Base-by-base conservation (phyloP, 2,888 invertebrate species). In the Torymus texanus region DNA sequence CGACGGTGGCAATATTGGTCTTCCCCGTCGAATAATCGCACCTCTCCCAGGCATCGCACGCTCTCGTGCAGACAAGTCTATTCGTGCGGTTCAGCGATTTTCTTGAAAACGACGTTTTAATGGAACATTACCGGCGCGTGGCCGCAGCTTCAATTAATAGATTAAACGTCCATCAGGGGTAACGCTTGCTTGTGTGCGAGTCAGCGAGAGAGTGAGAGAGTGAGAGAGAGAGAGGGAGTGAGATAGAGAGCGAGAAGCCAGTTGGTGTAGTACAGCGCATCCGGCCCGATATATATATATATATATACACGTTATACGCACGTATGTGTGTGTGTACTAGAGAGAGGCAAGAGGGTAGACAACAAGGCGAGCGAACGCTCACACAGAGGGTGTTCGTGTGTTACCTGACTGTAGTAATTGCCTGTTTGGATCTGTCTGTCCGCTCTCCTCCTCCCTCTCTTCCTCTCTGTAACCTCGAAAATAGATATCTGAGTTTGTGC, bases 401-500 rank as follows among this genome's bases (percentile, higher is more conserved):
- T 56, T 78, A 75, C 78, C 80, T 82, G 75, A 82, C 82, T 82
- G 82, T 80, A 83, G 82, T 83, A 83, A 84, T 83, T 83, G 82
- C 82, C 81, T 83, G 84, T 83, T 84, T 84, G 77, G 83, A 81
- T 80, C 80, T 58, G 66, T 62, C 72, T 65, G 75, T 80, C 77
- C 79, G 72, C 71, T 29, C 71, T 21, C 21, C 2, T 2, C 21
- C 2, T 21, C 21, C 21, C 2, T 1, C 21, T 21, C 21, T 21
- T 21, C 21, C 21, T 21, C 21, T 73, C 72, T 62, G 73, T 79
- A 82, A 81, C 80, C 70, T 78, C 65, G 79, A 82, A 80, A 80
- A 75, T 68, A 67, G 81, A 70, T 79, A 78, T 81, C 78, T 77
- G 75, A 73, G 73, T 71, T 65, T 63, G 21, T 51, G 70, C 3